Conservation (phyloP, 2,113 vertebrate species). For the Pedionomus torquatus region DNA sequence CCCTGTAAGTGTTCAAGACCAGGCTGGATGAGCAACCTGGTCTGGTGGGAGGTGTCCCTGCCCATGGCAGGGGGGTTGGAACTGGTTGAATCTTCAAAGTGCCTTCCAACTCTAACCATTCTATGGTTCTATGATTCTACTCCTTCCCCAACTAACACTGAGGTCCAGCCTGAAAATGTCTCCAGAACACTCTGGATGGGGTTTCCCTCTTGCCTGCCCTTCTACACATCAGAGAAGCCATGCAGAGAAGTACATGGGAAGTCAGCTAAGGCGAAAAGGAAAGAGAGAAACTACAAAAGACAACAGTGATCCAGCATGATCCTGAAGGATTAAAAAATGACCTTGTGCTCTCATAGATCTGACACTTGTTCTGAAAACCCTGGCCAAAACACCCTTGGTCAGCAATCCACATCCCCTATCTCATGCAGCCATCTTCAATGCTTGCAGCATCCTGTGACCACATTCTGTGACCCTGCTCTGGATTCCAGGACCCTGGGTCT, state of each 20-base stretch:
- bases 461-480: background rate
- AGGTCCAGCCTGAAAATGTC: background rate
- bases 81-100: no score
- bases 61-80: no score
- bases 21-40: no score
- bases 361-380: background rate
- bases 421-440: background rate
- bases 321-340: background rate
- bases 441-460: background rate
- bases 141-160: background rate
- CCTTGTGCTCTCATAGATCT: background rate
- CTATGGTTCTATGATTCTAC: no score
- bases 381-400: background rate
- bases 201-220: background rate
- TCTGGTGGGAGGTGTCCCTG: no score
- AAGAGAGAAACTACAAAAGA: background rate
- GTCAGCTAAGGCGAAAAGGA: background rate
- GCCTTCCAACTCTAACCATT: no score
- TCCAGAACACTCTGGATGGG: background rate
- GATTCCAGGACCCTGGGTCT: background rate
- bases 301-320: background rate
- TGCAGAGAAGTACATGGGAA: background rate
- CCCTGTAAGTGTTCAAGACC: no score
- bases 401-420: background rate
- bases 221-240: background rate